A percentile compares a stretch with the other conserved stretches of the same genome.
phyloP scores from a whole-genome alignment of 2,888 invertebrate species.

The Drosophila maculinotata region DNA sequence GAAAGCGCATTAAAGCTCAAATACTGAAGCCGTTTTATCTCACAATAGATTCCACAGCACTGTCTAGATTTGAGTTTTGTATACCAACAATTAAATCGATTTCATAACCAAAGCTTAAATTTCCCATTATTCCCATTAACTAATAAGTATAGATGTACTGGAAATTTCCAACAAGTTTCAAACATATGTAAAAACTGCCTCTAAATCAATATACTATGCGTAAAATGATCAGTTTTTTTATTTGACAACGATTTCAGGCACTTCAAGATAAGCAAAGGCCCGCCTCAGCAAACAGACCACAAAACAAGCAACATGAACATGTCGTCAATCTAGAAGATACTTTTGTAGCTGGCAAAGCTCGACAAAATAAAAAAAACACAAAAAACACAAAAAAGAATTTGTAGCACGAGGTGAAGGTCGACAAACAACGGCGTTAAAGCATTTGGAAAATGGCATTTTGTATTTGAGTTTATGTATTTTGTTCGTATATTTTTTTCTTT shows the following conservation, averaged over 20 bases:
- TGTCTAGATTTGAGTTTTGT: no score
- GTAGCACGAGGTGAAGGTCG: constrained; percentile 73
- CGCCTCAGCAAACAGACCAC: constrained; percentile 10
- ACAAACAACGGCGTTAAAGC: constrained; percentile 49
- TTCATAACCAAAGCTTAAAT: no score
- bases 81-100: no score
- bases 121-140: no score
- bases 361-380: background rate
- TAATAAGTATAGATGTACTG: no score
- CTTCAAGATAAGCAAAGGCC: background rate
- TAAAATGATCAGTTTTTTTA: background rate
- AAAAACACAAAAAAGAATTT: constrained; percentile 7
- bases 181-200: no score
- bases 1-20: no score
- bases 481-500: background rate
- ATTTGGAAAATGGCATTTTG: constrained; percentile 48
- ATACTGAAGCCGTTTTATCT: no score
- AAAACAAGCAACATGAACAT: constrained; percentile 18
- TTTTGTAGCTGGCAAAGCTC: constrained; percentile 12
- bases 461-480: constrained; percentile 12
- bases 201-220: no score
- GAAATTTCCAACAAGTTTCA: no score
- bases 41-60: no score
- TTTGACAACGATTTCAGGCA: background rate
- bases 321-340: constrained; percentile 20